These are phyloP conservation scores for Hyperopisus bebe DNA, from an alignment of 2,113 vertebrate species.

Conservation along the genomic window DNA sequence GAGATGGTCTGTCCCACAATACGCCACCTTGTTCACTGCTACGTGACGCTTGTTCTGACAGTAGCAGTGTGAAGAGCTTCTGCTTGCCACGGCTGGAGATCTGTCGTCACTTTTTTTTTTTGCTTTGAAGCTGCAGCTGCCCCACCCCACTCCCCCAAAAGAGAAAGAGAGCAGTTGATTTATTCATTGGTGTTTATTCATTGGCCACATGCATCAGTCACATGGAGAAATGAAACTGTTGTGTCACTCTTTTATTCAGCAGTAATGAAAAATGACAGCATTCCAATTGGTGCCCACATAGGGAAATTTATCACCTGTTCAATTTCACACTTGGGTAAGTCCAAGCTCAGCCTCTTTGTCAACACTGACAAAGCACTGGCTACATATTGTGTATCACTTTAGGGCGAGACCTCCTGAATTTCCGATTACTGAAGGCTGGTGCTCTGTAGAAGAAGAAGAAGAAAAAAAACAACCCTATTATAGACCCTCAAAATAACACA, in stretches of 20 bases:
- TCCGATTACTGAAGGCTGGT: conserved; percentile 57
- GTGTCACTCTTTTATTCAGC: conserved; percentile 56
- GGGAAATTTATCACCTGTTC: conserved; percentile 68
- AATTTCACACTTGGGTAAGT: conserved; percentile 67
- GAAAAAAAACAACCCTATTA: conserved; percentile 32
- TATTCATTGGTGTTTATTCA: conserved; percentile 48
- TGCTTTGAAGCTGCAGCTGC: neutral
- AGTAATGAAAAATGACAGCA: conserved; percentile 65
- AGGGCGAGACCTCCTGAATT: conserved; percentile 47
- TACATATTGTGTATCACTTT: conserved; percentile 20
- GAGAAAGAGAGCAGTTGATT: conserved; percentile 42
- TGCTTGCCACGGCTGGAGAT: neutral
- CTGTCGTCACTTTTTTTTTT: neutral
- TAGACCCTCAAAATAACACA: neutral
- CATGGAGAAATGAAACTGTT: conserved; percentile 57
- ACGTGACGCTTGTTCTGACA: neutral
- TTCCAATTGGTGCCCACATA: conserved; percentile 49
- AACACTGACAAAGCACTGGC: conserved; percentile 59
- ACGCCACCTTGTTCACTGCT: too few relatives aligned
- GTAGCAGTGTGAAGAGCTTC: too few relatives aligned
- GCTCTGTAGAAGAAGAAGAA: conserved; percentile 14
- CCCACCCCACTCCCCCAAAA: neutral
- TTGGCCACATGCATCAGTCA: conserved; percentile 60
- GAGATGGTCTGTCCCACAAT: neutral
- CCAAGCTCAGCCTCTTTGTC: conserved; percentile 50